Base-by-base conservation (phyloP, 2,113 vertebrate genomes). In the Fulica atra region DNA sequence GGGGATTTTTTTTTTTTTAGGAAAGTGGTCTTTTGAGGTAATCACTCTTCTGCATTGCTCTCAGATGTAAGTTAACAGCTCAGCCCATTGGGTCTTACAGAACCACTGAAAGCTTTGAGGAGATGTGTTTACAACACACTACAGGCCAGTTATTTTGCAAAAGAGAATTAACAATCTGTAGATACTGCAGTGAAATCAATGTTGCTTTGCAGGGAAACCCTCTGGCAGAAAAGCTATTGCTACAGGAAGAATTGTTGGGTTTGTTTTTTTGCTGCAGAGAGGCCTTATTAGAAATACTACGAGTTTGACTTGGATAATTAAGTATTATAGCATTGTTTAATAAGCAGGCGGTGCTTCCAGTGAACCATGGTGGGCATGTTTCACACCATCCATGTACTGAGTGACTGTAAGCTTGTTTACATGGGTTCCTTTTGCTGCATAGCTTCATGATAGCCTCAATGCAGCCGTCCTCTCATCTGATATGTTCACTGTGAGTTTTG, bases 361-460 rank as follows among this genome's bases (percentile, higher is more conserved):
- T 33, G 93, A 77, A 29, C 26, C 36, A 28, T 4, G 82, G 40
- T 56, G 86, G 42, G 42, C 81, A 93, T 77, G 66, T 84, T 91
- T 85, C 77, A 63, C 21, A 74, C 28, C 60, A 42, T 60, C 59
- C 1, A 1, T 66, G 54, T 87, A 46, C 56, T 51, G 51, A 60
- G 77, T 50, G 51, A 26, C 28, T 86, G 82, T 78, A 63, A 73
- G 94, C 96, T 96, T 98, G 97, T 98, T 98, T 97, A 97, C 96
- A 26, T 51, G 93, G 77, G 44, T 25, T 79, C 86, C 31, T 85
- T 97, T 95, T 98, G 96, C 97, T 98, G 98, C 98, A 98, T 88
- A 97, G 96, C 71, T 88, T 70, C 69, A 53, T 6, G 10, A 40
- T 69, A 74, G 16, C 80, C 84, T 53, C 89, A 40, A 20, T 95